Percentiles rank a stretch among this genome's conserved stretches.
Conservation (phyloP, 1,140 invertebrate species). For the Diabrotica undecimpunctata region DNA sequence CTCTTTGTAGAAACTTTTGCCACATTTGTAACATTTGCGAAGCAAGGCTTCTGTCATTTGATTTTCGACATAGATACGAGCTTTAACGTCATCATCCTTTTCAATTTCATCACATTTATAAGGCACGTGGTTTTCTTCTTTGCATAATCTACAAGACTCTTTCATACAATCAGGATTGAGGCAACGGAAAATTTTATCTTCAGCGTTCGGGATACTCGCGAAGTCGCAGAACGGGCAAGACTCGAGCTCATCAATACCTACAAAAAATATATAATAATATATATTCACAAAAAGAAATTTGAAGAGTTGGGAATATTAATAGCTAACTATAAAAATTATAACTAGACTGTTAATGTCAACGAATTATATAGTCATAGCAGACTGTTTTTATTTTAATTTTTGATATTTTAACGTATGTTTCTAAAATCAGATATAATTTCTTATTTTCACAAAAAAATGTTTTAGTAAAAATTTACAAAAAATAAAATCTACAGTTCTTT, state of each 20-base stretch:
- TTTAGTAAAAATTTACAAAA: too few species aligned
- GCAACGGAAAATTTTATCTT: slow-evolving; percentile 63
- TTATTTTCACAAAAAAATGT: too few species aligned
- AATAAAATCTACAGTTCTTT: too few species aligned
- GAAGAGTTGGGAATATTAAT: too few species aligned
- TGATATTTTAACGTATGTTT: too few species aligned
- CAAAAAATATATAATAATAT: not conserved
- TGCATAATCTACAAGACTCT: slow-evolving; percentile 62
- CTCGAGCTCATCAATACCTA: slow-evolving; percentile 57
- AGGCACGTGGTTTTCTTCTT: slow-evolving; percentile 62
- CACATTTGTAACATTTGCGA: slow-evolving; percentile 59
- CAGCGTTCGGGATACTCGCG: slow-evolving; percentile 55
- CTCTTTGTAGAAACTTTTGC: slow-evolving; percentile 59
- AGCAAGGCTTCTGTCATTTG: slow-evolving; percentile 64
- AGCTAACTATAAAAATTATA: too few species aligned
- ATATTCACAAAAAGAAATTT: too few species aligned
- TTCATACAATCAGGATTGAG: slow-evolving; percentile 63
- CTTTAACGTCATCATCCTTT: slow-evolving; percentile 53
- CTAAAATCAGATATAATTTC: too few species aligned
- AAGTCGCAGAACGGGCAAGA: slow-evolving; percentile 64
- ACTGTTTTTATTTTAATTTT: too few species aligned
- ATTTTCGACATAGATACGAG: slow-evolving; percentile 59
- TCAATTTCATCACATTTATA: slow-evolving; percentile 60
- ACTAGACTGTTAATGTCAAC: too few species aligned
- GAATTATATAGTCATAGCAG: too few species aligned